Conservation (phyloP, 2,797 vertebrate species). For the Sebastes minor region DNA sequence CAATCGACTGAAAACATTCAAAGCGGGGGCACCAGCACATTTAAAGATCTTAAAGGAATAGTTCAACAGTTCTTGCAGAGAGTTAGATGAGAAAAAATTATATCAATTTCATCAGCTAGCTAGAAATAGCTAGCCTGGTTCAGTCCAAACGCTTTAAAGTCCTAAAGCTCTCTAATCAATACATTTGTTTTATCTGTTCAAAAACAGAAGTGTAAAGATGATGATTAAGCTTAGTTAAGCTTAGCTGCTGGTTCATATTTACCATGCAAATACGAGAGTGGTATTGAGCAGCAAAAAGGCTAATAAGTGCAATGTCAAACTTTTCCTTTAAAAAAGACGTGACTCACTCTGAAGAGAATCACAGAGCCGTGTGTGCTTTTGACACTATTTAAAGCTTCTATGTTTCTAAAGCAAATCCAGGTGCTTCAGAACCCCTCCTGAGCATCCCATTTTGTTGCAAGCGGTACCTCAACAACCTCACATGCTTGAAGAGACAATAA, state of each 20-base stretch:
- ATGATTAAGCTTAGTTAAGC: background rate
- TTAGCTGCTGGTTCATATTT: background rate
- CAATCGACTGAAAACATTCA: background rate
- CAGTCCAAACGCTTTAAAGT: background rate
- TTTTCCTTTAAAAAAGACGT: background rate
- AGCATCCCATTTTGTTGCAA: conserved; percentile 26
- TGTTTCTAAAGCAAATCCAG: background rate
- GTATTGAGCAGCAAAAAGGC: background rate
- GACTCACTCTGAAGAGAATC: background rate
- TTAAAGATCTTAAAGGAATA: background rate
- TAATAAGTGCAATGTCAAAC: background rate
- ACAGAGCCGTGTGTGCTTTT: background rate
- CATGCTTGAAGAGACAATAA: conserved; percentile 11
- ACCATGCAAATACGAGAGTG: background rate
- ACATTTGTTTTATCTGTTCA: background rate
- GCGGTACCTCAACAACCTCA: background rate
- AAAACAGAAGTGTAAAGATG: background rate
- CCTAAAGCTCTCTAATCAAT: background rate
- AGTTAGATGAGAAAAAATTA: background rate
- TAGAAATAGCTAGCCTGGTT: background rate
- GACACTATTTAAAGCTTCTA: background rate
- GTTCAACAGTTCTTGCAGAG: background rate
- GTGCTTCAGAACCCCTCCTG: background rate
- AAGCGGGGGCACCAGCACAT: background rate
- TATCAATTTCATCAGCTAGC: background rate